Evolutionary conservation across 1,140 invertebrate species (phyloP), one percentile per base, ranked within the genome.

Genomic region (Papilio machaon): DNA sequence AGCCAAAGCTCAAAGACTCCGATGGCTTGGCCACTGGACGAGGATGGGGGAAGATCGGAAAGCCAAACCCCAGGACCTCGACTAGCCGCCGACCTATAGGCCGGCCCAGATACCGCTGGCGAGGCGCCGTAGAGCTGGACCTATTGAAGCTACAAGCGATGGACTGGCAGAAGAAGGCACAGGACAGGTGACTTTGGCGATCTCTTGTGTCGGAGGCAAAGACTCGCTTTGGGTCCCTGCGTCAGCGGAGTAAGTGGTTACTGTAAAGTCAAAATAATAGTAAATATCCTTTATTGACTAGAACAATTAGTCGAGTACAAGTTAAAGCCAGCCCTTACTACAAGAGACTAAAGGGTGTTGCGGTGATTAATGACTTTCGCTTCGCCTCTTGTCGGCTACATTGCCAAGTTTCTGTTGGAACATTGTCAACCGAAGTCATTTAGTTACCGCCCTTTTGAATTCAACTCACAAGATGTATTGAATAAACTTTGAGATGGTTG

Each of bases 341-440:
- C 15, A 70, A 70, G 30, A 70, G 64, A 70, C 64, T 30, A 38
- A 70, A 70, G 64, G 64, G 64, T 35, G 64, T 70, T 35, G 30
- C 3, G 30, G 64, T 70, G 64, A 70, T 70, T 70, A 70, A 70
- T 70, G 64, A 38, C 30, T 70, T 70, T 70, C 64, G 30, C 64
- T 70, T 35, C 30, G 64, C 23, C 64, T 70, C 11, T 70, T 38
- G 64, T 70, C 64, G 64, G 64, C 6, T 70, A 70, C 35, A 70
- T 70, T 70, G 64, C 64, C 64, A 70, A 70, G 64, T 70, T 70
- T 70, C 64, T 70, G 64, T 35, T 70, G 30, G 64, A 11, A 70
- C 64, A 70, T 70, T 70, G 64, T 70, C 64, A 70, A 70, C 64
- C 13, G 23, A 70, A 70, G 64, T 70, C 64, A 70, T 70, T 70